A percentile compares a stretch with the other conserved stretches of the same genome.
These are phyloP conservation scores for Anneissia japonica DNA, from an alignment of 35 echinoderm and acorn worm species.

Conservation along the genomic window DNA sequence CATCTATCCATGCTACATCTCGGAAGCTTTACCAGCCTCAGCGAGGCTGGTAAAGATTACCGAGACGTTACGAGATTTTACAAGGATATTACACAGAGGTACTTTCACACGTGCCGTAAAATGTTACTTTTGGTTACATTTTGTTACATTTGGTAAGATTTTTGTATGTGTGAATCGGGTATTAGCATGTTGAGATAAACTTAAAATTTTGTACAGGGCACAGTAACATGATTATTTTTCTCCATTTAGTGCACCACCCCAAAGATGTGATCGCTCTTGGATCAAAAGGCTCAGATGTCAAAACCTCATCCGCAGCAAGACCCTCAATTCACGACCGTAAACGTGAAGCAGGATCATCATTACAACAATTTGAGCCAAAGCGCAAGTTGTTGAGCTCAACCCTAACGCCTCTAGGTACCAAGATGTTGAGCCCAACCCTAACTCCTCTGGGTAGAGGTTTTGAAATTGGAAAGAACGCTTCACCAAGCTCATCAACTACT, in stretches of 20 bases:
- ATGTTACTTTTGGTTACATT: no score
- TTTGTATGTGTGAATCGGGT: no score
- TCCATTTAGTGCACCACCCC: not conserved
- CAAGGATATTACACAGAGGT: no score
- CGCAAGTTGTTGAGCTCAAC: not conserved
- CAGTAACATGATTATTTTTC: not conserved
- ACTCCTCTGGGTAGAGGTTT: not conserved
- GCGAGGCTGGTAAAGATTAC: no score
- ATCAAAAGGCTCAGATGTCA: not conserved
- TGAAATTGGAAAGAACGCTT: not conserved
- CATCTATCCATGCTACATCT: no score
- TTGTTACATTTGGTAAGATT: no score
- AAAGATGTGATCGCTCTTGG: not conserved
- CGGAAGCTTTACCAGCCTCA: no score
- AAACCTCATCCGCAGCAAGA: not conserved
- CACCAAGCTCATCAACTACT: not conserved
- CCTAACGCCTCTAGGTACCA: not conserved
- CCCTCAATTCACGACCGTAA: not conserved
- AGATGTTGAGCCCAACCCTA: no score
- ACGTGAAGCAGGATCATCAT: not conserved
- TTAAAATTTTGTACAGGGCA: no score
- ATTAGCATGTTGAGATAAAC: no score
- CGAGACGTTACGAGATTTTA: no score
- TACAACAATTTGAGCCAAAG: not conserved
- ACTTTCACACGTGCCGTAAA: no score